These are phyloP conservation scores for Seira ritae DNA, from an alignment of 2,888 invertebrate genomes.

Conservation along the genomic window DNA sequence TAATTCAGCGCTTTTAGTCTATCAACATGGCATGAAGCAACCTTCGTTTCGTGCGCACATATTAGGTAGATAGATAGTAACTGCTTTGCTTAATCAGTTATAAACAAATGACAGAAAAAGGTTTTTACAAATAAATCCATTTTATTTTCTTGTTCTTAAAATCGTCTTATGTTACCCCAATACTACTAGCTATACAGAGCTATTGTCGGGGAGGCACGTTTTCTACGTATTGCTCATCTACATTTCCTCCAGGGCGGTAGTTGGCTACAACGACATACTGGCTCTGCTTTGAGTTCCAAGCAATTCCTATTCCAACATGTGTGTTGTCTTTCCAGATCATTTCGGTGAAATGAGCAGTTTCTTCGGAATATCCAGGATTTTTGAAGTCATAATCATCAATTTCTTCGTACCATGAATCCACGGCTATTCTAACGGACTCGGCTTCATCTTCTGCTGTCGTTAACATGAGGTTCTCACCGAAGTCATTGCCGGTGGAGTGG, in stretches of 20 bases:
- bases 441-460: conserved; percentile 9
- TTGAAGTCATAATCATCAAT: conserved; percentile 22
- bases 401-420: conserved; percentile 15
- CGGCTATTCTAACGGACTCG: not conserved
- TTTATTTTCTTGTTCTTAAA: too few species aligned
- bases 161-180: too few species aligned
- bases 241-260: conserved; percentile 17
- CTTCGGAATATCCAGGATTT: conserved; percentile 2
- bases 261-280: conserved; percentile 24
- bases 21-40: too few species aligned
- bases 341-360: conserved; percentile 17
- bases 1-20: too few species aligned
- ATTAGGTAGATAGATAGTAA: too few species aligned
- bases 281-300: not conserved
- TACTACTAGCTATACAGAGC: not conserved
- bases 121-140: too few species aligned
- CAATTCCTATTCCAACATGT: not conserved
- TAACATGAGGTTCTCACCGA: conserved; percentile 19
- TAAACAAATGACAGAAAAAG: too few species aligned
- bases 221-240: not conserved
- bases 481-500: conserved; percentile 11
- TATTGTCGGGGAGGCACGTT: conserved; percentile 4
- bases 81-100: too few species aligned
- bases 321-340: conserved; percentile 21
- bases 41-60: too few species aligned